phyloP scores from a whole-genome alignment of 2,888 invertebrate species.

The Agrotis puta region DNA sequence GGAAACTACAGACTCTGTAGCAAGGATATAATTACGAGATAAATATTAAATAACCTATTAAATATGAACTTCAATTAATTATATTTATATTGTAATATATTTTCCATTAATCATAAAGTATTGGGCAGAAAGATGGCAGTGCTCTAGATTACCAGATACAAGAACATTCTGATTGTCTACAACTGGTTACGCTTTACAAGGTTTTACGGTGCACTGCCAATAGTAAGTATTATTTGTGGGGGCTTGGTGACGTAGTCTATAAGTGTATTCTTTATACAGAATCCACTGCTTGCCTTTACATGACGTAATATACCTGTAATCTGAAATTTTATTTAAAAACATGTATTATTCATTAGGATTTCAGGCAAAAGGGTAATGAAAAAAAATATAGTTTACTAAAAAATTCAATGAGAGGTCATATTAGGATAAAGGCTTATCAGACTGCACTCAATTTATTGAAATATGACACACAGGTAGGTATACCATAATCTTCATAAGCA shows the following conservation, averaged over 20 bases:
- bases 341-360: too few relatives aligned
- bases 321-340: background rate
- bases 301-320: constrained; percentile 8
- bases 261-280: constrained; percentile 9
- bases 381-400: too few relatives aligned
- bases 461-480: too few relatives aligned
- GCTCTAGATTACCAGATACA: background rate
- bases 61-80: too few relatives aligned
- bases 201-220: constrained; percentile 22
- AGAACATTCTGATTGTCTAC: background rate
- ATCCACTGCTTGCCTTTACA: constrained; percentile 4
- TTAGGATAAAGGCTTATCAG: too few relatives aligned
- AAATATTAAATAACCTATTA: too few relatives aligned
- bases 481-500: too few relatives aligned
- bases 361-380: too few relatives aligned
- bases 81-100: constrained; percentile 23
- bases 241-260: background rate
- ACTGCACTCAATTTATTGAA: too few relatives aligned
- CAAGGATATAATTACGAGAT: too few relatives aligned
- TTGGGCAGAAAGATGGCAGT: constrained; percentile 35
- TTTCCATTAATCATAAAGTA: constrained; percentile 36
- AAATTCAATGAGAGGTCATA: too few relatives aligned
- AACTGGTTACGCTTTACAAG: constrained; percentile 28
- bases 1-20: too few relatives aligned
- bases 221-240: background rate